phyloP scores from a whole-genome alignment of 1,140 invertebrate genomes.

The Lordiphosa collinella region DNA sequence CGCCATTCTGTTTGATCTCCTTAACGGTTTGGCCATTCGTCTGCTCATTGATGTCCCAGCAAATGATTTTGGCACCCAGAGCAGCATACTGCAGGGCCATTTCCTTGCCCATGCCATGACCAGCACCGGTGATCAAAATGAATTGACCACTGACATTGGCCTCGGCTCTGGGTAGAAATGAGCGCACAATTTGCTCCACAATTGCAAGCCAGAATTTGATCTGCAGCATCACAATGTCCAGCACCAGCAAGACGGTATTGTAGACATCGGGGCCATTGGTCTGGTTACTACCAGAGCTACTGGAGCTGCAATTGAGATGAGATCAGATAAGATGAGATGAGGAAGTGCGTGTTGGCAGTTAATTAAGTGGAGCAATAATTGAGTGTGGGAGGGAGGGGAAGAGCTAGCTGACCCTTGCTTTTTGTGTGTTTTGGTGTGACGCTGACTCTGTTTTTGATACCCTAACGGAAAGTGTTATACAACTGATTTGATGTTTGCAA shows the following conservation, averaged over 20 bases:
- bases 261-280: conserved; percentile 47
- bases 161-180: conserved; percentile 81
- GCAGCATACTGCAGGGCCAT: conserved; percentile 89
- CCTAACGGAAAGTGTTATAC: too few species aligned
- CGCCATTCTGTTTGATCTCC: conserved; percentile 80
- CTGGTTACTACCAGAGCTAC: too few species aligned
- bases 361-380: conserved; percentile 20
- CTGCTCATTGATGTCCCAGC: conserved; percentile 92
- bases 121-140: conserved; percentile 92
- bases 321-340: background rate
- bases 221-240: conserved; percentile 81
- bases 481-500: too few species aligned
- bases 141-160: conserved; percentile 84
- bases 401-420: conserved; percentile 22
- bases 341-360: conserved; percentile 32
- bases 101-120: conserved; percentile 94
- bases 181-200: conserved; percentile 80
- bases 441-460: background rate
- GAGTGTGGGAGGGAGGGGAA: background rate
- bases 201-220: conserved; percentile 80
- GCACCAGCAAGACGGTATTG: conserved; percentile 57
- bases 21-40: conserved; percentile 85
- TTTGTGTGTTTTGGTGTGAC: background rate
- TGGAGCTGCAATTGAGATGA: conserved; percentile 24
- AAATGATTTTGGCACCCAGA: conserved; percentile 89